Percentiles rank a stretch among this genome's conserved stretches.
Conservation (phyloP, 2,888 invertebrate species). For the Sturmia bella region DNA sequence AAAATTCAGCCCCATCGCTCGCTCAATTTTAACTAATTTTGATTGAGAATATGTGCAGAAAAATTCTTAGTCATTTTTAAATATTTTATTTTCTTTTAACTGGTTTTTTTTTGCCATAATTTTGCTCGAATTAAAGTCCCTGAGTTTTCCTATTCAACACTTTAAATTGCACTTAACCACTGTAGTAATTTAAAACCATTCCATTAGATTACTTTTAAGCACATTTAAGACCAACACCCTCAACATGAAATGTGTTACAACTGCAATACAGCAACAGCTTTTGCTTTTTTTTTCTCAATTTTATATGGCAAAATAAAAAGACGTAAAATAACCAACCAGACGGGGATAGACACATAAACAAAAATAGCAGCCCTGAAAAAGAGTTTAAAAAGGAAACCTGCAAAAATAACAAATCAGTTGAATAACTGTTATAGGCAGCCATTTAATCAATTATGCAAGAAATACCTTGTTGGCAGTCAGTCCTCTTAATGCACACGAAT, state of each 20-base stretch:
- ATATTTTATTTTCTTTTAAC: no score
- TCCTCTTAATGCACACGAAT: slow-evolving; percentile 34
- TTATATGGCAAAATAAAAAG: background rate
- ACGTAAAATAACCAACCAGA: background rate
- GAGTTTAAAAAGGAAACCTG: background rate
- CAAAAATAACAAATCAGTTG: slow-evolving; percentile 42
- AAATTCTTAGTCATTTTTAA: no score
- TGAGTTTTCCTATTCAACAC: no score
- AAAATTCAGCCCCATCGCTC: no score
- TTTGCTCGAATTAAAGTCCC: no score
- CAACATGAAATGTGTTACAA: background rate
- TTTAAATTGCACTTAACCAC: no score
- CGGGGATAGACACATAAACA: background rate
- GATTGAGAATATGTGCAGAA: no score
- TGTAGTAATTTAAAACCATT: no score
- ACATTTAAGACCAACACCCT: background rate
- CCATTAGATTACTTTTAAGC: background rate
- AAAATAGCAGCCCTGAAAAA: background rate
- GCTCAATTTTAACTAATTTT: no score
- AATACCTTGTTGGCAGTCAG: slow-evolving; percentile 44
- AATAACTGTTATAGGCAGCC: slow-evolving; percentile 75
- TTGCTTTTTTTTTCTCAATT: background rate
- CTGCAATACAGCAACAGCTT: slow-evolving; percentile 12
- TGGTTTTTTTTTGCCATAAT: no score
- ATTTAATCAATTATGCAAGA: slow-evolving; percentile 81